Evolutionary conservation across 2,888 invertebrate species (phyloP).

Genomic region (Nomada goodeniana): DNA sequence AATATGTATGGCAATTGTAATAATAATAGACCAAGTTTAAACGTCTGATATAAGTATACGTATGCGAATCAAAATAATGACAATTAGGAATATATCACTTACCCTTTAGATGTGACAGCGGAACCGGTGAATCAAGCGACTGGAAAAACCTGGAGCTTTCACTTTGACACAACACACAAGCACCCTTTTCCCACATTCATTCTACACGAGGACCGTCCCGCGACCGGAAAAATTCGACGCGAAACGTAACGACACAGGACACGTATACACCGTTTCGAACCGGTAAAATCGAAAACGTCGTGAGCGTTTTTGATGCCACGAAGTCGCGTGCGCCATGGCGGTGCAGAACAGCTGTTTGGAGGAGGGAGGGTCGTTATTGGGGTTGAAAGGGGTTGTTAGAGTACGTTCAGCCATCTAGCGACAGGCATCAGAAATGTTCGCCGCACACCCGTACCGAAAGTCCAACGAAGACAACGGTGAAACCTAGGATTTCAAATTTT

Average conservation of each 20-base stretch:
- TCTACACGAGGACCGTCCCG: constrained; percentile 30
- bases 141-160: constrained; percentile 34
- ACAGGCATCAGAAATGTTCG: background rate
- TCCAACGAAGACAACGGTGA: constrained; percentile 32
- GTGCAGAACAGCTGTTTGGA: constrained; percentile 69
- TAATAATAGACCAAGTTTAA: background rate
- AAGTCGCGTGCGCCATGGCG: constrained; percentile 73
- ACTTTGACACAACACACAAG: constrained; percentile 48
- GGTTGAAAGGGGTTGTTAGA: constrained; percentile 32
- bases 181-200: constrained; percentile 42
- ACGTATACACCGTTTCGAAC: constrained; percentile 52
- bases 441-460: background rate
- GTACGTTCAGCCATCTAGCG: constrained; percentile 54
- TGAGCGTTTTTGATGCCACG: constrained; percentile 58
- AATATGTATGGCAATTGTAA: background rate
- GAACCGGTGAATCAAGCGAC: constrained; percentile 28
- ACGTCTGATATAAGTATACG: background rate
- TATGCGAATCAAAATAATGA: background rate
- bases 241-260: constrained; percentile 41
- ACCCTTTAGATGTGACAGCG: constrained; percentile 23
- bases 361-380: constrained; percentile 46
- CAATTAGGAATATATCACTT: background rate
- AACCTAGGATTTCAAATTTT: constrained; percentile 16
- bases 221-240: constrained; percentile 58
- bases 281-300: constrained; percentile 54